Conservation (phyloP, 2,113 vertebrate species). For the Ranitomeya imitator region DNA sequence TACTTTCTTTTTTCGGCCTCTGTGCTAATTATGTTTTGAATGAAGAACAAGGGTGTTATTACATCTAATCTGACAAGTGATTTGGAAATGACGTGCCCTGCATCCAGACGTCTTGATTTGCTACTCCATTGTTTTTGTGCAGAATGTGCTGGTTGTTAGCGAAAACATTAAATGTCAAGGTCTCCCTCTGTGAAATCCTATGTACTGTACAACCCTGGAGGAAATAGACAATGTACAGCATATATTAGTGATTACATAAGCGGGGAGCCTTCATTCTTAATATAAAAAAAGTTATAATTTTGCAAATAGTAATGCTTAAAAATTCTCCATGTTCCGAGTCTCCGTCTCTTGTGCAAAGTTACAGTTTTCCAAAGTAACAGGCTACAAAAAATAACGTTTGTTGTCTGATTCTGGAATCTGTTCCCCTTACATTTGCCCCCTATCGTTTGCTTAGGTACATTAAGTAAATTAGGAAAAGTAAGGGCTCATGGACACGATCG, state of each 20-base stretch:
- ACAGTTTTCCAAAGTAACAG: not conserved
- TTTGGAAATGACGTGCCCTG: constrained; percentile 37
- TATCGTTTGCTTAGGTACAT: too few species aligned
- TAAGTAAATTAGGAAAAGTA: too few species aligned
- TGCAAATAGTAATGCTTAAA: too few species aligned
- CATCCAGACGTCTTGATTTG: constrained; percentile 34
- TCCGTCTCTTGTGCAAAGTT: not conserved
- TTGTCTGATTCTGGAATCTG: too few species aligned
- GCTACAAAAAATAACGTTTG: not conserved
- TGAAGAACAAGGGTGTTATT: constrained; percentile 56
- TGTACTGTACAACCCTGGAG: too few species aligned
- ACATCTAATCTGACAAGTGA: constrained; percentile 49
- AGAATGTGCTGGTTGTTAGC: constrained; percentile 29
- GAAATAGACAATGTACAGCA: not conserved
- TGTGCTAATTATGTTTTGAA: constrained; percentile 58
- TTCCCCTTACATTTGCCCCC: too few species aligned
- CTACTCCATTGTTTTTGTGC: constrained; percentile 48
- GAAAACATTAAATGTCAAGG: not conserved
- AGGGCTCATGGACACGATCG: too few species aligned
- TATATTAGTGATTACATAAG: not conserved
- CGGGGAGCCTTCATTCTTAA: too few species aligned
- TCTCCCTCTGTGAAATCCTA: not conserved
- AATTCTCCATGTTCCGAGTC: not conserved
- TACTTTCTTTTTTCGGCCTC: constrained; percentile 52
- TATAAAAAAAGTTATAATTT: too few species aligned